These are phyloP conservation scores for Hyphantria cunea DNA, from an alignment of 1,140 invertebrate genomes.

Conservation along the genomic window DNA sequence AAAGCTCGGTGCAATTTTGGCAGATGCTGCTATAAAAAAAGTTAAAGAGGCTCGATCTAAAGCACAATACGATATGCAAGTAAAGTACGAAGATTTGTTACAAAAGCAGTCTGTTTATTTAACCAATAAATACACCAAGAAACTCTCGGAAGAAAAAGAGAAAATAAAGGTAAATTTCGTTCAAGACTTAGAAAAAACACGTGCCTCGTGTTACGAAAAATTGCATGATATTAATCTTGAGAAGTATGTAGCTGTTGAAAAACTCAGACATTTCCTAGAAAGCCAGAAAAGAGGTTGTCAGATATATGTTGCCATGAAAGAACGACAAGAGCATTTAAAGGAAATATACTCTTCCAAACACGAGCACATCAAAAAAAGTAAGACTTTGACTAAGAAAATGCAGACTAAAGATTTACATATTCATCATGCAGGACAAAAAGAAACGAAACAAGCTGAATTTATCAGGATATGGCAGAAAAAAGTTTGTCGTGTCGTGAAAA, in stretches of 20 bases:
- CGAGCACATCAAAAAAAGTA: slow-evolving; percentile 56
- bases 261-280: slow-evolving; percentile 53
- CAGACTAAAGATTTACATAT: slow-evolving; percentile 59
- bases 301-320: slow-evolving; percentile 69
- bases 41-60: slow-evolving; percentile 50
- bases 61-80: slow-evolving; percentile 46
- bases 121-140: slow-evolving; percentile 51
- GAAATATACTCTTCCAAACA: slow-evolving; percentile 48
- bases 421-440: slow-evolving; percentile 47
- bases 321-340: slow-evolving; percentile 50
- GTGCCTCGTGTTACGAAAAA: neutral
- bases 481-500: slow-evolving; percentile 63
- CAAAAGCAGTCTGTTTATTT: slow-evolving; percentile 59
- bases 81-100: slow-evolving; percentile 43
- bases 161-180: slow-evolving; percentile 54
- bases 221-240: slow-evolving; percentile 63
- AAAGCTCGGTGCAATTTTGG: slow-evolving; percentile 56
- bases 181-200: slow-evolving; percentile 34
- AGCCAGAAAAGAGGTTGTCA: slow-evolving; percentile 70
- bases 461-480: slow-evolving; percentile 63
- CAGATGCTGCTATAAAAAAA: slow-evolving; percentile 49
- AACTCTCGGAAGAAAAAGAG: slow-evolving; percentile 48
- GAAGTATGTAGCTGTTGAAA: slow-evolving; percentile 66
- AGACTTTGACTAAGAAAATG: slow-evolving; percentile 49
- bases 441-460: slow-evolving; percentile 49